Conservation (phyloP, 2,797 vertebrate species). For the Danio jaintianensis region DNA sequence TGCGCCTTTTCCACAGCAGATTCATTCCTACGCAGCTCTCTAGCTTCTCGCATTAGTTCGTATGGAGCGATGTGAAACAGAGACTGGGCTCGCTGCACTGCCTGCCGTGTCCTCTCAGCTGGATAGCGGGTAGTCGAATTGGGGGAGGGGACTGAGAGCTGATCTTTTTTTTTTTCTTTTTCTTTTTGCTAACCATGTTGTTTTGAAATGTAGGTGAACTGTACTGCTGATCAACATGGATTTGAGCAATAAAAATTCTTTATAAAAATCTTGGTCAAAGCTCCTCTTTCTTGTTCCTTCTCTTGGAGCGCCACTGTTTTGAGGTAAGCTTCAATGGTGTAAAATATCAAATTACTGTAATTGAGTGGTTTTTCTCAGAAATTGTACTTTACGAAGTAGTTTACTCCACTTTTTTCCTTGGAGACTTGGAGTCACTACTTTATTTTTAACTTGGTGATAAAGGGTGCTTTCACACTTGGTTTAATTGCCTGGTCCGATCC, state of each 20-base stretch:
- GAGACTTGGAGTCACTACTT: no score
- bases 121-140: conserved; percentile 70
- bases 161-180: conserved; percentile 69
- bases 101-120: conserved; percentile 69
- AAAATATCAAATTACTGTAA: no score
- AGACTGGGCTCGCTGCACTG: conserved; percentile 71
- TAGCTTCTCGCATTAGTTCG: conserved; percentile 71
- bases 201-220: conserved; percentile 83
- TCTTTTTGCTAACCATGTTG: conserved; percentile 74
- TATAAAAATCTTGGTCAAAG: conserved; percentile 62
- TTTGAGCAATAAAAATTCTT: conserved; percentile 85
- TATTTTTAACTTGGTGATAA: no score
- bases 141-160: conserved; percentile 66
- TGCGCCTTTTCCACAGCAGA: conserved; percentile 62
- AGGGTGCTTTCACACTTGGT: no score
- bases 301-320: neutral
- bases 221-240: conserved; percentile 85
- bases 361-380: no score
- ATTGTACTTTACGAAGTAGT: no score
- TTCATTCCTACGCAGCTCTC: conserved; percentile 71
- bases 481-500: no score
- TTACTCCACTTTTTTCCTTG: no score
- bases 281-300: conserved; percentile 2
- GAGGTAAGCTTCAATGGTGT: neutral
- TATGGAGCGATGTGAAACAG: conserved; percentile 64